Conservation (phyloP, 2,113 vertebrate species). For the Ploceus nigricollis region DNA sequence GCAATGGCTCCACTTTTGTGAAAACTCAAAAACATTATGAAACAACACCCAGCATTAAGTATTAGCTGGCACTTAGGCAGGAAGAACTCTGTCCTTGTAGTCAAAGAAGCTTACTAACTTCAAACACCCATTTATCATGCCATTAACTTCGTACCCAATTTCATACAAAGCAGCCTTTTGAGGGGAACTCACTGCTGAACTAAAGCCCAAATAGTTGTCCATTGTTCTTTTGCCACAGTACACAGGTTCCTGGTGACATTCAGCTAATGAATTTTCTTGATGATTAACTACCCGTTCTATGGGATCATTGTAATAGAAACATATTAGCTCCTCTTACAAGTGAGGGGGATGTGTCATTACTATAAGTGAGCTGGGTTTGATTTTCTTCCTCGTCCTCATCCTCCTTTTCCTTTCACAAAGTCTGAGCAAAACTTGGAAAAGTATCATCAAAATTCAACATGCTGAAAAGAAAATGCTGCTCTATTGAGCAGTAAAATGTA, state of each 20-base stretch:
- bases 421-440: conserved; percentile 42
- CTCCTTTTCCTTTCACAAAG: conserved; percentile 10
- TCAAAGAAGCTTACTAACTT: conserved; percentile 11
- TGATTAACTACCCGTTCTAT: conserved; percentile 72
- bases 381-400: not conserved
- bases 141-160: conserved; percentile 29
- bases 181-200: conserved; percentile 37
- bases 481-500: conserved; percentile 24
- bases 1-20: accelerated
- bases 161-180: conserved; percentile 22
- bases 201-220: conserved; percentile 51
- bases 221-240: conserved; percentile 64
- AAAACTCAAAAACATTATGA: not conserved
- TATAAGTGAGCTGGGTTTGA: not conserved
- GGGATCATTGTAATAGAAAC: conserved; percentile 48
- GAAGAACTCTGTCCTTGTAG: not conserved
- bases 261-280: conserved; percentile 74
- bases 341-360: conserved; percentile 52
- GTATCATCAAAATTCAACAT: conserved; percentile 50
- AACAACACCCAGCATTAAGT: not conserved
- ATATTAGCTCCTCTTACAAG: conserved; percentile 21
- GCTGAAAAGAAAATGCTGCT: conserved; percentile 43
- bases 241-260: conserved; percentile 65
- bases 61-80: not conserved
- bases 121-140: conserved; percentile 43